Evolutionary conservation across 2,797 vertebrate species (phyloP).

Genomic region (Garrulus glandarius): DNA sequence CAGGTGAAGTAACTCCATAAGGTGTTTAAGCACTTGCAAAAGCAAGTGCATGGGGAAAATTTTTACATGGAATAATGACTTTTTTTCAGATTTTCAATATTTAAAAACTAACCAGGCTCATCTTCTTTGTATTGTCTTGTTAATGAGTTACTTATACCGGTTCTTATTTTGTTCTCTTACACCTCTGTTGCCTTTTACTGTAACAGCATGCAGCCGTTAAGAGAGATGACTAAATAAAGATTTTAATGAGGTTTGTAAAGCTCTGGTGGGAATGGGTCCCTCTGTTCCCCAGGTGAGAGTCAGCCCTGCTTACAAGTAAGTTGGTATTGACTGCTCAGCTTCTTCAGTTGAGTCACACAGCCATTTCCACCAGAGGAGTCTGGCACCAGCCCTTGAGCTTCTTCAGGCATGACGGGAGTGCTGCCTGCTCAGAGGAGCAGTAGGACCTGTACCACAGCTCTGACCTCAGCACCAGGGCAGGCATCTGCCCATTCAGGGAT

Average conservation of each 20-base stretch:
- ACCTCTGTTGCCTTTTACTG: background rate
- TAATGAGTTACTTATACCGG: background rate
- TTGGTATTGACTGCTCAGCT: background rate
- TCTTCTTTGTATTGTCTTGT: background rate
- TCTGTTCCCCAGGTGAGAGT: background rate
- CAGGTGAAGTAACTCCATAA: background rate
- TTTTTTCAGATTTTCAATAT: background rate
- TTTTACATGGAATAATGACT: background rate
- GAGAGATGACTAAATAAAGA: background rate
- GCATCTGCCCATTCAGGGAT: background rate
- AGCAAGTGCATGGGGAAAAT: background rate
- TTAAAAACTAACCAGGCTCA: background rate
- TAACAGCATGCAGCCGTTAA: background rate
- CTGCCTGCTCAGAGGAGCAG: background rate
- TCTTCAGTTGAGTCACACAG: background rate
- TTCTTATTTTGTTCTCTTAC: background rate
- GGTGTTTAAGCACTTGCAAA: background rate
- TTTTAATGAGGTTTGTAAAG: background rate
- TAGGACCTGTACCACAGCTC: background rate
- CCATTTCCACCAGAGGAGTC: background rate
- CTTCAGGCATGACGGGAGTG: background rate
- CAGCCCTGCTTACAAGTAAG: background rate
- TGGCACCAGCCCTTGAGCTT: background rate
- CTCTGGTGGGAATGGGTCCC: background rate
- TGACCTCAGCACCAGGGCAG: background rate